Conservation (phyloP, 1,140 invertebrate species). For the Leptopilina boulardi region DNA sequence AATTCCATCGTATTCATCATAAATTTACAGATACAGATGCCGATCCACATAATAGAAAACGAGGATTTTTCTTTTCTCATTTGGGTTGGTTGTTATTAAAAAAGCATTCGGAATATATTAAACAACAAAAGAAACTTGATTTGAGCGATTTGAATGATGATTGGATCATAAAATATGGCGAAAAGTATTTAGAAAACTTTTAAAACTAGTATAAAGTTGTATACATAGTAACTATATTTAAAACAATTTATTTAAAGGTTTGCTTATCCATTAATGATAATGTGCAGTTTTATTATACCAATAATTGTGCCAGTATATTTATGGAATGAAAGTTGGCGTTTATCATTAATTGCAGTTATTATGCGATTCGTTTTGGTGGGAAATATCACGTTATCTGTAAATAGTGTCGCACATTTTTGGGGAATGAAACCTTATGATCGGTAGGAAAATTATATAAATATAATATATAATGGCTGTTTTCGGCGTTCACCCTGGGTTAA, state of each 20-base stretch:
- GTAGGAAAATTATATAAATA: neutral
- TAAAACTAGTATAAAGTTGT: no score
- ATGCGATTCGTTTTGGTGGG: neutral
- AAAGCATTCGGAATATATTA: neutral
- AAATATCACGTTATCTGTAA: neutral
- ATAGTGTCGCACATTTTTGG: slow-evolving; percentile 1
- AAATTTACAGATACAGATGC: neutral
- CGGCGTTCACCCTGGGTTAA: no score
- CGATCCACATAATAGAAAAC: neutral
- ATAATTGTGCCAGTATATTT: neutral
- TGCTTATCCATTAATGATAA: neutral
- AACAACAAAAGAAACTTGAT: neutral
- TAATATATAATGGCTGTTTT: no score
- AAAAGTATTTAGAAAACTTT: slow-evolving; percentile 33
- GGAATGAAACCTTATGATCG: neutral
- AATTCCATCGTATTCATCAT: neutral
- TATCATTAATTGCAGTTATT: neutral
- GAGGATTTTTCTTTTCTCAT: neutral
- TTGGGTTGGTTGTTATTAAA: slow-evolving; percentile 23
- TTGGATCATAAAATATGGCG: slow-evolving; percentile 22
- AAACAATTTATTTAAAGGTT: neutral
- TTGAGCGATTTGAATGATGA: neutral
- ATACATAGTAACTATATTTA: no score
- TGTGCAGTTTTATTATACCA: neutral
- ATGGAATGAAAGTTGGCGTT: neutral